Base-by-base conservation (phyloP, 2,797 vertebrate species). In the Galaxias olidus region DNA sequence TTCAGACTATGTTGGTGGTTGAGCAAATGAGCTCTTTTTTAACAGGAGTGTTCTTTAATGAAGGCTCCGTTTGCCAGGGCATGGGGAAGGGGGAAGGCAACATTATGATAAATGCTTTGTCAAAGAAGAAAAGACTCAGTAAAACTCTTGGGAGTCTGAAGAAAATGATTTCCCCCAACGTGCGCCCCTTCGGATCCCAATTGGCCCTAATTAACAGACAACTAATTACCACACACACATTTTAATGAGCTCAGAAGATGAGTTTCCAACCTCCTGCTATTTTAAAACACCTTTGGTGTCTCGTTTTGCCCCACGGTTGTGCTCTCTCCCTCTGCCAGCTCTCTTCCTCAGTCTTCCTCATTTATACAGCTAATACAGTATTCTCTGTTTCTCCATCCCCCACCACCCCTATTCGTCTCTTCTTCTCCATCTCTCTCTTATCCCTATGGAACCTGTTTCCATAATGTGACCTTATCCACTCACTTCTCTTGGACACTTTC, bases 241-340 rank as follows among this genome's bases (percentile, higher is more conserved):
- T 86, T 85, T 86, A 90, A 89, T 87, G 85, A 87, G 82, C 71
- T 84, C 66, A 69, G 77, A 75, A 86, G 81, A 84, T 68, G 79
- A 82, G 84, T 72, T 83, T 80, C 72, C 63, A 79, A 54, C 80
- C 83, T 79, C 75, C 81, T 77, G 82, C 82, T 86, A 87, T 79
- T 87, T 82, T 79, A 86, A 86, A 76, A 71, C 72, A 76, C 74
- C 75, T 77, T 71, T 61, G 50, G 74, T 73, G 57, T 63, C 62
- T 46, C 17, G 4, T 61, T 61, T 65, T 62, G 68, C 75, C 77
- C 65, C 76, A 30, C 59, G 66, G 18, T 40, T 64, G 48, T 55
- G 43, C 62, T 65, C 62, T 66, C 53, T 61, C 63, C 30, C 30
- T 42, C 54, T 11, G 4, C 8, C 52, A 30, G 40, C 14, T 30